Conservation (phyloP, 2,888 invertebrate genomes). For the Lepidonotus clava region DNA sequence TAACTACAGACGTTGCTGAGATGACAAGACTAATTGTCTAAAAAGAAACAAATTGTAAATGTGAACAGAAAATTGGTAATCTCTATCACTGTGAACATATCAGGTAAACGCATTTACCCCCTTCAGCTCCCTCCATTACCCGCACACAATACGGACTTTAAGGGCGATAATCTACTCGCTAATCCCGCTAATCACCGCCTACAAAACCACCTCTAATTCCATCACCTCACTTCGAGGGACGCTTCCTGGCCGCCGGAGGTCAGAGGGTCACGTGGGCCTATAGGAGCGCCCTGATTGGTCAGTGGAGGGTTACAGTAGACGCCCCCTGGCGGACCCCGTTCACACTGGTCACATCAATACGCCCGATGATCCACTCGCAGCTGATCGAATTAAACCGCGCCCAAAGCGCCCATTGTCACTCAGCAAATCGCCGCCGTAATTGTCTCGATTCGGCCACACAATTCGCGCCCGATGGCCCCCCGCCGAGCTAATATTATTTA, state of each 20-base stretch:
- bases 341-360: slow-evolving; percentile 37
- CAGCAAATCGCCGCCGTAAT: slow-evolving; percentile 44
- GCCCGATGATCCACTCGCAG: neutral
- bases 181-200: neutral
- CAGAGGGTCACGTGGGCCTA: slow-evolving; percentile 19
- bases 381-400: slow-evolving; percentile 36
- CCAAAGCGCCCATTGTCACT: slow-evolving; percentile 40
- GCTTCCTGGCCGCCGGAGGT: neutral
- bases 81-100: too few relatives aligned
- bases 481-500: slow-evolving; percentile 51
- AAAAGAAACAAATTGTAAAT: too few relatives aligned
- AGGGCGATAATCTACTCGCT: slow-evolving; percentile 4
- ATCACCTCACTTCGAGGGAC: slow-evolving; percentile 11
- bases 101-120: too few relatives aligned
- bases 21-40: too few relatives aligned
- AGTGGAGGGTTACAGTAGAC: neutral
- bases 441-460: slow-evolving; percentile 31
- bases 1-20: too few relatives aligned
- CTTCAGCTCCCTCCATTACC: neutral
- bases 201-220: neutral
- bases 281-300: neutral
- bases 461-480: slow-evolving; percentile 1
- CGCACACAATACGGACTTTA: neutral
- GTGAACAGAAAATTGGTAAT: too few relatives aligned
- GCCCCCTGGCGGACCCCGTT: neutral